Base-by-base conservation (phyloP, 2,888 invertebrate species). In the Diloba caeruleocephala region DNA sequence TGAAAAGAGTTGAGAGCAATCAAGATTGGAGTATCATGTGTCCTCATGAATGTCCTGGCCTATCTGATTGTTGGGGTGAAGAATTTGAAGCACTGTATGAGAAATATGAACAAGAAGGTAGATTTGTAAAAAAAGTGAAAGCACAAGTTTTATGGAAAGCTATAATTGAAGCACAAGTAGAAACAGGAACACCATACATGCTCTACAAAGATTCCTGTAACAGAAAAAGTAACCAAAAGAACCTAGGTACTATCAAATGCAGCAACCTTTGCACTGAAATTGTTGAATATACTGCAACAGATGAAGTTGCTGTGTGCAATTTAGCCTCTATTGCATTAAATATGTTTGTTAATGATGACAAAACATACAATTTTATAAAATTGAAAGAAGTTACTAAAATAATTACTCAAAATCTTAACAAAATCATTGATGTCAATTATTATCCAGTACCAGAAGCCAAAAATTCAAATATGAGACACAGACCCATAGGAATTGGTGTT, bases 101-200 rank as follows among this genome's bases (percentile, higher is more conserved):
- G 41, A 95, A 96, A 76, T 99, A 99, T 85, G 99, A 99, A 89
- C 84, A 92, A n/a, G 96, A 97, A 81, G 96, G 96, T 0, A 92
- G 95, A 21, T 97, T 93, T 76, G 91, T 95, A 17, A 95, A 95
- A 64, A 95, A 95, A 78, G 94, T 97, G 0, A 95, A 95, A 57
- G 99, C 99, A 0, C 97, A 98, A 85, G 93, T 96, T 53, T 86
- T 99, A 29, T 99, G 99, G 99, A 96, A 96, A 79, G 98, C 98
- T 29, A 98, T 99, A 59, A 96, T 99, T 58, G 97, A 98, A 81
- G 96, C 99, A 0, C 99, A 99, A 91, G 97, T 98, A 2, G 99
- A 99, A 94, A 99, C 99, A 1, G 99, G 99, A 9, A 98, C 98
- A 3, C 99, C 99, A 0, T 99, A 98, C 85, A 99, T 99, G 98